Evolutionary conservation across 2,888 invertebrate species (phyloP), one percentile per base, ranked within the genome.

Genomic region (Aelia acuminata): DNA sequence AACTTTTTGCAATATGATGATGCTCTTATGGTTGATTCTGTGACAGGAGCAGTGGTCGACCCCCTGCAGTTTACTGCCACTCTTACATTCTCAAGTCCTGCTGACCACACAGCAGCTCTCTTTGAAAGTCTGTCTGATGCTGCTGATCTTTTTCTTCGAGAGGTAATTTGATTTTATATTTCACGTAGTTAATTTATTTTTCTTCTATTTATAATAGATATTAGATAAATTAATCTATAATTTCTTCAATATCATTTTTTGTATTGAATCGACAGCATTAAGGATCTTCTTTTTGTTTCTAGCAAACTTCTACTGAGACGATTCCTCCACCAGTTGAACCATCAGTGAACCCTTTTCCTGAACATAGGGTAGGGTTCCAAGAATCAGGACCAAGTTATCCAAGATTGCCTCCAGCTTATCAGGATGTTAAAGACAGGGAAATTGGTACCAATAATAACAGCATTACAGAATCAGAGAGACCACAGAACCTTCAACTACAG

Each of bases 31-130:
- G 96, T 96, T 22, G 96, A 96, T 91, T 95, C 96, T 93, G 95
- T 95, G 50, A 93, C 94, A n/a, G 95, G 95, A 57, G 94, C 95
- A 47, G 95, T 95, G 1, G 96, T 96, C 63, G 97, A 97, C 92
- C 96, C 96, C 49, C 93, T 96, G 85, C 97, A 96, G 91, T 97
- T 97, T 92, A 95, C 96, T 15, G 96, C 96, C 4, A 96, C 96
- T 0, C 92, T 97, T 88, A 96, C 96, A 87, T 96, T 97, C 91
- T 95, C 96, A 84, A 95, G 95, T 84, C 94, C 96, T 22, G 95
- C 96, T 53, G 97, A 97, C 92, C 95, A 96, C 91, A 89, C 90
- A 49, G 92, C 92, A 3, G 92, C 92, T 5, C 93, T 97, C 87
- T 93, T 97, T 90, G 96, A 96, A 91, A 95, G 95, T 91, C 93